phyloP scores from a whole-genome alignment of 2,888 invertebrate species.

The Apodemia duryi region DNA sequence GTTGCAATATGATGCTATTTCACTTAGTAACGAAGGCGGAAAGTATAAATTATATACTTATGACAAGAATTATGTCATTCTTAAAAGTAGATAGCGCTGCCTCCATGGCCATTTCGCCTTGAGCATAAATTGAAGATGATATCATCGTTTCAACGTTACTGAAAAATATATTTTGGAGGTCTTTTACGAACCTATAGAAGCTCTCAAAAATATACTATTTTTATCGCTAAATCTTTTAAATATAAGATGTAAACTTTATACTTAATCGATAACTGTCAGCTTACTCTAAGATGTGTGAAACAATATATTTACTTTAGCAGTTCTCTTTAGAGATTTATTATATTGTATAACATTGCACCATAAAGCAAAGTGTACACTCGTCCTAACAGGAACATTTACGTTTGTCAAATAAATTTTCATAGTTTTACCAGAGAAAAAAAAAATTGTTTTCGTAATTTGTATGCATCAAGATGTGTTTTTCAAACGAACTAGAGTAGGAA shows the following conservation, averaged over 20 bases:
- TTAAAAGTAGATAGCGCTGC: background rate
- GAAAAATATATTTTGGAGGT: conserved; percentile 64
- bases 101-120: background rate
- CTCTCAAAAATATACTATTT: conserved; percentile 39
- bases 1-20: too few relatives aligned
- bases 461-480: conserved; percentile 46
- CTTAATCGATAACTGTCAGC: conserved; percentile 20
- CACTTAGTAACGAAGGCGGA: too few relatives aligned
- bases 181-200: conserved; percentile 68
- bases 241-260: conserved; percentile 19
- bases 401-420: background rate
- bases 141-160: conserved; percentile 41
- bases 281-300: conserved; percentile 19
- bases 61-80: too few relatives aligned
- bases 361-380: conserved; percentile 13
- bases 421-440: background rate
- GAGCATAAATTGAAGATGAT: conserved; percentile 23
- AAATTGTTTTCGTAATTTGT: background rate
- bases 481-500: conserved; percentile 58
- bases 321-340: background rate
- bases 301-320: conserved; percentile 16
- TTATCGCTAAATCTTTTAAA: conserved; percentile 18
- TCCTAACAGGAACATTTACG: background rate
- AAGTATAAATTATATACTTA: too few relatives aligned
- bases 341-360: background rate